These are phyloP conservation scores for Chrysomallon squamiferum DNA, from an alignment of 1,140 invertebrate genomes.

Conservation along the genomic window DNA sequence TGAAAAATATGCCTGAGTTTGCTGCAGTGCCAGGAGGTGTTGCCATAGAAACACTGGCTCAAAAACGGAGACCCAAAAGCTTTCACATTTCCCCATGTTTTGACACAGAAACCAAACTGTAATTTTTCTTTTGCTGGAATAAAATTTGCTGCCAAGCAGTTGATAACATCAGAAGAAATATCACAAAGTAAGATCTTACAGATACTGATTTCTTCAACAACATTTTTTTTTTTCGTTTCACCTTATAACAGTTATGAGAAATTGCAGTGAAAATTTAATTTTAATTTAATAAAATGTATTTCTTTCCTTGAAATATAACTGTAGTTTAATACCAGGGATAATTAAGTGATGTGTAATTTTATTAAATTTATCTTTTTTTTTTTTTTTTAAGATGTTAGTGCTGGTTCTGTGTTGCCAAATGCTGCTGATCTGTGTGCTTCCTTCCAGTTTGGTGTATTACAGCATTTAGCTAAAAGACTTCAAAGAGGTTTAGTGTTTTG, in stretches of 20 bases:
- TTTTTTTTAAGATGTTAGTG: slow-evolving; percentile 63
- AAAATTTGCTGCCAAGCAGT: slow-evolving; percentile 66
- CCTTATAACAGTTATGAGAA: too few relatives aligned
- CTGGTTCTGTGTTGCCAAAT: slow-evolving; percentile 78
- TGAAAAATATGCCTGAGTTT: slow-evolving; percentile 81
- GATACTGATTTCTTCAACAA: too few relatives aligned
- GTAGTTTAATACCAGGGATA: too few relatives aligned
- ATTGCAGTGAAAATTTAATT: too few relatives aligned
- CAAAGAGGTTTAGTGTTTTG: slow-evolving; percentile 83
- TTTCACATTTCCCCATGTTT: slow-evolving; percentile 73
- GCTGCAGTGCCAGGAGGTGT: slow-evolving; percentile 78
- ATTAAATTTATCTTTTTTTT: too few relatives aligned
- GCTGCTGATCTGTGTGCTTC: slow-evolving; percentile 86
- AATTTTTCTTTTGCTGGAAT: slow-evolving; percentile 86
- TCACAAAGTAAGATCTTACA: slow-evolving; percentile 68
- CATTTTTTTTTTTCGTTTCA: too few relatives aligned
- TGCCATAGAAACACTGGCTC: slow-evolving; percentile 84
- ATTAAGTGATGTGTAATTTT: too few relatives aligned
- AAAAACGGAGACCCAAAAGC: slow-evolving; percentile 71
- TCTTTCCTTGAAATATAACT: too few relatives aligned
- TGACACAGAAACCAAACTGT: slow-evolving; percentile 72
- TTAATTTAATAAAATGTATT: too few relatives aligned
- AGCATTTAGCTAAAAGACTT: slow-evolving; percentile 81
- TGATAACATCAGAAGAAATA: slow-evolving; percentile 71
- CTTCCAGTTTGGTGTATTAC: slow-evolving; percentile 77